These are phyloP conservation scores for Tribolium castaneum DNA, from an alignment of 1,140 invertebrate species.

Conservation along the genomic window DNA sequence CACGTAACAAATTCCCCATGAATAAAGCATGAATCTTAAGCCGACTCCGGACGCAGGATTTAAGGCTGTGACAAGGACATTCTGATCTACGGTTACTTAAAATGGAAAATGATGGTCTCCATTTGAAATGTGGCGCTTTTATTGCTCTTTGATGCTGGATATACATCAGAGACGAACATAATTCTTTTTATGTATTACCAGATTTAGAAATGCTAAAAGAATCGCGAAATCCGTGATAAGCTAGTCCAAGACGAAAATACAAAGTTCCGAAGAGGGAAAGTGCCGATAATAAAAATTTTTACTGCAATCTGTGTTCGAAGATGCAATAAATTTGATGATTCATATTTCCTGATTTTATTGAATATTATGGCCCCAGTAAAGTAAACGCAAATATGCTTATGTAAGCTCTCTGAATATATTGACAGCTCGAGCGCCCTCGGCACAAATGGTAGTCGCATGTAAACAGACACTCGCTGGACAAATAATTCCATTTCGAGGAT, in stretches of 20 bases:
- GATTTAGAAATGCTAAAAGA: conserved; percentile 18
- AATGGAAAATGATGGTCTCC: conserved; percentile 51
- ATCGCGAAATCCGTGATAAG: not conserved
- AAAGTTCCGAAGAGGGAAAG: not conserved
- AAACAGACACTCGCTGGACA: too few species aligned
- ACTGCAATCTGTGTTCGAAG: not conserved
- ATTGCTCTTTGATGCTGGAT: conserved; percentile 49
- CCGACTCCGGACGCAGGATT: conserved; percentile 35
- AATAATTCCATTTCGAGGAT: too few species aligned
- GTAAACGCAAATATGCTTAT: not conserved
- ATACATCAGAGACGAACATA: conserved; percentile 45
- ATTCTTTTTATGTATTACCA: conserved; percentile 46
- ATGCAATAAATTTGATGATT: conserved; percentile 10
- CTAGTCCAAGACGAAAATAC: not conserved
- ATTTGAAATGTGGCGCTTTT: conserved; percentile 51
- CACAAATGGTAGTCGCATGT: not conserved
- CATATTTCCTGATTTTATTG: conserved; percentile 6
- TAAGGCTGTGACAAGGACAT: conserved; percentile 48
- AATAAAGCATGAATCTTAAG: conserved; percentile 44
- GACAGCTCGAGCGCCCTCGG: not conserved
- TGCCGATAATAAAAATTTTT: not conserved
- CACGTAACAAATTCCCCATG: conserved; percentile 46
- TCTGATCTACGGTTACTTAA: conserved; percentile 51
- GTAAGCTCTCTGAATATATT: not conserved
- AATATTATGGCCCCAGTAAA: not conserved